Evolutionary conservation across 1,140 invertebrate genomes (phyloP), one percentile per base, ranked within the genome.

Genomic region (Leptopilina clavipes): DNA sequence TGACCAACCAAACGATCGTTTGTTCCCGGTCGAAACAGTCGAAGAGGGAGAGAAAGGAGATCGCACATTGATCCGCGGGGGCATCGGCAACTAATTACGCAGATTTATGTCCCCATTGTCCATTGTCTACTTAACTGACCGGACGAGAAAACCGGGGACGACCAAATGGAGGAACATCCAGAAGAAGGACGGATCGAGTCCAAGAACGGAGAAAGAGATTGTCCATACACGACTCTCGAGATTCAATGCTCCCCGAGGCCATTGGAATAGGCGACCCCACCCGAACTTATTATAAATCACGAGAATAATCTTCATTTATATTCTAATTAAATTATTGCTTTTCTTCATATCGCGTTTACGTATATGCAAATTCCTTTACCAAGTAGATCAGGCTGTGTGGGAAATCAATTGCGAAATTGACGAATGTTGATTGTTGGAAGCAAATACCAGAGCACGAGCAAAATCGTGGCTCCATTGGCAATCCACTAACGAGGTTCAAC

Each of bases 51-150:
- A 84, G 85, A 88, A 88, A 89, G 82, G 88, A 90, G 89, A 91
- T 90, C 88, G 89, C 87, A 86, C 88, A 87, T 89, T 87, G 89
- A 90, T 90, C 88, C 89, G 84, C 86, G 84, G 85, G 85, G 84
- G 87, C 88, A 90, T 90, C 89, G 91, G 91, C 92, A 92, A 92
- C 92, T 93, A 93, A 93, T 93, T 93, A 93, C 92, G 90, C 91
- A 92, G 92, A 93, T 92, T 93, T 93, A 93, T 93, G 92, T 92
- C 88, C 89, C 92, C 90, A 93, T 93, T 93, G 92, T 92, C 91
- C 91, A 92, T 92, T 92, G 91, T 92, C 90, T 91, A 86, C 25
- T 31, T 31, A 31, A 31, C 74, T 74, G 79, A 76, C 79, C 79
- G 80, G 77, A 80, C 72, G 75, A 77, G 65, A 59, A 70, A 45